Base-by-base conservation (phyloP, 2,113 vertebrate species). In the Glaucidium brasilianum region DNA sequence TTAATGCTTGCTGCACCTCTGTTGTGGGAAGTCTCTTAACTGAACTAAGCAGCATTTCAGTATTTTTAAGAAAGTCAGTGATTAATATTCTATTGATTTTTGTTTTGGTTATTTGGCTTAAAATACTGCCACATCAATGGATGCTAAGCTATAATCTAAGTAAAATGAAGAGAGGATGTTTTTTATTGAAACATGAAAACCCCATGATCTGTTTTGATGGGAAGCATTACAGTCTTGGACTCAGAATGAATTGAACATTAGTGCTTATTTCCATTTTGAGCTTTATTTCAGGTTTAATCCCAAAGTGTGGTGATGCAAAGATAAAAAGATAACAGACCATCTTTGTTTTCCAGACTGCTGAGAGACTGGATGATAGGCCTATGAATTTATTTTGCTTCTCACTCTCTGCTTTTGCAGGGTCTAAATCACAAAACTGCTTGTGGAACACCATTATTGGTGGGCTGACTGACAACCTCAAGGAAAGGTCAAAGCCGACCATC, bases 361-460 rank as follows among this genome's bases (percentile, higher is more conserved):
- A 72, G 32, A 41, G 35, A 35, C 20, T 47, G 63, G 11, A 8
- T 1, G 12, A 34, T 32, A 58, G 26, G 21, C 16, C 29, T 45
- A 18, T 41, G 8, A 43, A 72, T 88, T 86, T 60, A 62, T 87
- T 89, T 75, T 78, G 32, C 35, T 84, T 89, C 16, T 77, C 7
- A 2, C 12, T 45, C 35, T 85, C 17, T 76, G 20, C 50, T 69
- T 86, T 63, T 94, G 20, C 79, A 99, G 99, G 99, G n/a, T 99
- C 99, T 64, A 99, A 99, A 96, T 99, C 99, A 34, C 99, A 99
- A 97, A 99, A 98, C 96, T 99, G 98, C 68, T 94, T 99, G 85
- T 99, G 99, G 99, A 99, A 98, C 75, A 98, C 98, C 82, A 98
- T 99, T 94, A 99, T 99, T 0, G 97, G 98, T 13, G 99, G 98